These are phyloP conservation scores for Dryococelus australis DNA, from an alignment of 2,888 invertebrate genomes.

Conservation along the genomic window DNA sequence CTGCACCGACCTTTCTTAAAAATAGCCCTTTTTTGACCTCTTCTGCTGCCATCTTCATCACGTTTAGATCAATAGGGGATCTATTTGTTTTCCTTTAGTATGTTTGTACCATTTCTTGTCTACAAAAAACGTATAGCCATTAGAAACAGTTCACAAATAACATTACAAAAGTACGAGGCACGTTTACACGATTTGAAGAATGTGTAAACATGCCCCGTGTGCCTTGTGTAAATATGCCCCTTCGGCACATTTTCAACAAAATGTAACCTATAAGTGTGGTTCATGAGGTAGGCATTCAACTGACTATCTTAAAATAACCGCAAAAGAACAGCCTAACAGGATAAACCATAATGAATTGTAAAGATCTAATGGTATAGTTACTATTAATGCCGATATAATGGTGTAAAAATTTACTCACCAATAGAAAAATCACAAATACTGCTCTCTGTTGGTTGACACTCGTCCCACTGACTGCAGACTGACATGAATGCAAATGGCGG, in stretches of 20 bases:
- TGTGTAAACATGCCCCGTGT: slow-evolving; percentile 32
- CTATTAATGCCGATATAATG: not conserved
- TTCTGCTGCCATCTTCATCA: slow-evolving; percentile 21
- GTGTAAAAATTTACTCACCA: slow-evolving; percentile 22
- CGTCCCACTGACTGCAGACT: too few relatives aligned
- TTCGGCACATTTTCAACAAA: slow-evolving; percentile 27
- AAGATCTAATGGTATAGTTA: too few relatives aligned
- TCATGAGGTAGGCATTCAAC: too few relatives aligned
- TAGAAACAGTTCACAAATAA: not conserved
- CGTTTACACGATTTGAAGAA: slow-evolving; percentile 26
- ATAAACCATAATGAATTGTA: too few relatives aligned
- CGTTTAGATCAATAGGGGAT: not conserved
- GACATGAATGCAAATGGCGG: too few relatives aligned
- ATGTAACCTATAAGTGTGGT: not conserved
- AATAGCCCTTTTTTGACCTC: slow-evolving; percentile 17
- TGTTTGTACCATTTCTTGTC: not conserved
- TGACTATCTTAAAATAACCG: too few relatives aligned
- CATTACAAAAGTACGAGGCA: slow-evolving; percentile 4
- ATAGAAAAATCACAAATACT: slow-evolving; percentile 3
- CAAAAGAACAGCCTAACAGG: too few relatives aligned
- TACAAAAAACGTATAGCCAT: not conserved
- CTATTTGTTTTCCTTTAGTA: slow-evolving; percentile 31
- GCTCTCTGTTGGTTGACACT: too few relatives aligned
- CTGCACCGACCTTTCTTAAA: too few relatives aligned
- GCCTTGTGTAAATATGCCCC: slow-evolving; percentile 23